Base-by-base conservation (phyloP, 30 jellyfish, hydroid and myxozoan genomes). In the Phacellophora camtschatica region DNA sequence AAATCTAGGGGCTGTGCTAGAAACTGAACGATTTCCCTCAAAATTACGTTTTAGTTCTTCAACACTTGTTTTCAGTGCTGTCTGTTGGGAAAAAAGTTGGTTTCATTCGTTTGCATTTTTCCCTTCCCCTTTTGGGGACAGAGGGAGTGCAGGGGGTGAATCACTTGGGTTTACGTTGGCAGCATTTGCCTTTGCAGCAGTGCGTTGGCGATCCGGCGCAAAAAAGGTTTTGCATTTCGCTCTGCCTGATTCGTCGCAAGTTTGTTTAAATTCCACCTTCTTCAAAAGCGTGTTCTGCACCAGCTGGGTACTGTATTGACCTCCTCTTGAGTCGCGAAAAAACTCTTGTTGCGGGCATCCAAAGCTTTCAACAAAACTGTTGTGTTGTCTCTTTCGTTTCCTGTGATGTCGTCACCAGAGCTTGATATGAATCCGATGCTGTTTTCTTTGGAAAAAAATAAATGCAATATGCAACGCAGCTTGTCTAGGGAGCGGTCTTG, bases 311-410 rank as follows among this genome's bases (percentile, higher is more conserved):
- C 67, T 51, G 67, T 51, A 51, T 51, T 51, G 9, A n/a, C 30
- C 10, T 66, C 81, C 11, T 66, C 81, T 0, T 33, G 35, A 31
- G 81, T n/a, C 18, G 65, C 68, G 23, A 66, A 32, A 36, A 66
- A 43, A n/a, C 33, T 41, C 13, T 39, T 39, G 51, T 39, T 39
- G 51, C 51, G 51, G 41, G 73, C 73, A 58, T 58, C 73, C 12
- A 58, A 5, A n/a, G 73, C 73, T 19, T 67, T 11, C 66, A 66
- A 12, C 25, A 39, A 66, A 66, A 66, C n/a, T 66, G 63, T 20
- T 66, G 80, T 9, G 80, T 30, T 15, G 80, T 32, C 34, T 66
- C 80, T n/a, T 66, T 35, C 9, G 63, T 30, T 24, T 32, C 22
- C 20, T 66, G 80, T 10, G 31, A 8, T 9, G 28, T 24, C 34